Base-by-base conservation (phyloP, 37 sponge, comb jelly and placozoan species). In the Cliona cf. orientalis region DNA sequence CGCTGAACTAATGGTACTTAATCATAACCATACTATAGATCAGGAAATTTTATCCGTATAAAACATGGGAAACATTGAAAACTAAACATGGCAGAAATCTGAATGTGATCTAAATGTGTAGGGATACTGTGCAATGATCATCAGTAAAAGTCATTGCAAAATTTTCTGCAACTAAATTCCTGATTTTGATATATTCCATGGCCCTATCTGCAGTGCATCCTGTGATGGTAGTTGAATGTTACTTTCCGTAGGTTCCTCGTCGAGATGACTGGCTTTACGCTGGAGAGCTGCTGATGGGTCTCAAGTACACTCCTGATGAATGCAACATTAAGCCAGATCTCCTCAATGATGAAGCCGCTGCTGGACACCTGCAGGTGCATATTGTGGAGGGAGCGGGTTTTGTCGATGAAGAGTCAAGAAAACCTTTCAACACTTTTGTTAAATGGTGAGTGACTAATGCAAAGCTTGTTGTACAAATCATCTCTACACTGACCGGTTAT, bases 331-430 rank as follows among this genome's bases (percentile, higher is more conserved):
- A 69, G 39, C 22, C 22, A 69, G 19, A n/a, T n/a, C n/a, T n/a
- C n/a, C n/a, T n/a, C n/a, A n/a, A n/a, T n/a, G n/a, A n/a, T n/a
- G 31, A 59, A 1, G 35, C 1, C 64, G 57, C 42, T 34, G 58
- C 58, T 25, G 89, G 89, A 23, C 78, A 88, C 43, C 67, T 88
- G 31, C 89, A 88, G 25, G 83, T 88, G 35, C 82, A 82, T 42
- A 35, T 88, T 57, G 89, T 82, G 44, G 89, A 88, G 70, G 89
- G 89, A 31, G 89, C 83, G 1, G 89, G 89, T 37, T 31, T 88
- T 17, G 64, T 81, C 19, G 77, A 82, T 36, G 83, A 70, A 72
- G 56, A 71, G 33, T 72, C 83, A 0, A 59, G 60, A 31, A 82
- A 88, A 62, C 89, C 89, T 1, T 88, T 78, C 71, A 82, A 88